Base-by-base conservation (phyloP, 2,888 invertebrate species). In the Drosophila quinaria region DNA sequence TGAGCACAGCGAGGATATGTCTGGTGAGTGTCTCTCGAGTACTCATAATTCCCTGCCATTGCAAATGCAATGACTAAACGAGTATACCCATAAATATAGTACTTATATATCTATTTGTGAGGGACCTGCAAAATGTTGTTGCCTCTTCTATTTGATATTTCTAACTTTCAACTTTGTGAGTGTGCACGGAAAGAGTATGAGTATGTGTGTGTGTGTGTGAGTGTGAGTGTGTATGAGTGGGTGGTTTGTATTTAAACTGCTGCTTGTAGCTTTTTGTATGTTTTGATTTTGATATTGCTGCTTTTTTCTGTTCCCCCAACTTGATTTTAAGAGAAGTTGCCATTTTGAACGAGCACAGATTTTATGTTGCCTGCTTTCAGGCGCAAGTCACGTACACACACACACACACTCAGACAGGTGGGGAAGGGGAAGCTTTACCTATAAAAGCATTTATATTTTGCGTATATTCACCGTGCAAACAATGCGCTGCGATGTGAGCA, bases 1-100 rank as follows among this genome's bases (percentile, higher is more conserved):
- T 67, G 92, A 92, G 62, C 92, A 92, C 66, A 92, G 93, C 81
- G 92, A 93, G 86, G 91, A 94, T 92, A 84, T 94, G 94, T 92
- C 93, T 51, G 91, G 94, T 94, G 89, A 94, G 94, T 90, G 93
- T 55, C 22, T 33, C 29, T 1, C 25, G 39, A 52, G 39, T 39
- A 15, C n/a, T 46, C 25, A 46, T 25, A 25, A 22, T 33, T 50
- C 13, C 25, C 25, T 25, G 25, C 25, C 50, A 22, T n/a, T 51
- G 10, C 37, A n/a, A 50, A 35, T 50, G 50, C 50, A 9, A 49
- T 15, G n/a, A n/a, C n/a, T n/a, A n/a, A n/a, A 25, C 25, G 25
- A 25, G 25, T 25, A 41, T 9, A 10, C 41, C 10, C 41, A 41
- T 41, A 17, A 41, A 10, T 22, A 6, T 6, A 10, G 29, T 9